Percentiles rank a stretch among this genome's conserved stretches.
Conservation (phyloP, 2,888 invertebrate species). For the Syrista parreyssii region DNA sequence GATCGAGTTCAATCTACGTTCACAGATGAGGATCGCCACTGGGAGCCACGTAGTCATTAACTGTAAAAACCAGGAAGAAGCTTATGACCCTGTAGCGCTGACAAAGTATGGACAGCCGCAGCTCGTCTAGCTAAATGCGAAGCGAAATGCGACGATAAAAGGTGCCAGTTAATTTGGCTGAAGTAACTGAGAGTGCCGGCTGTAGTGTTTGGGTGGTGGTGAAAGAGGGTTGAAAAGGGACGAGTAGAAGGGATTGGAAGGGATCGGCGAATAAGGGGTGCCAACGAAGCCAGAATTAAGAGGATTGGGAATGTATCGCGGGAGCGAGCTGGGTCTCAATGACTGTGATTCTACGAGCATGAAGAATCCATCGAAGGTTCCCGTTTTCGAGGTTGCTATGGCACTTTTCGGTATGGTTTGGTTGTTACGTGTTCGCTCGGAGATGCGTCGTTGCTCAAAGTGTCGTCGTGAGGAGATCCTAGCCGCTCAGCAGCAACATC, state of each 20-base stretch:
- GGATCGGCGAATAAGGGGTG: background rate
- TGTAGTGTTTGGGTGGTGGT: background rate
- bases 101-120: background rate
- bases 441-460: conserved; percentile 81
- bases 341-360: conserved; percentile 60
- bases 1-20: background rate
- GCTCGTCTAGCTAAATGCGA: background rate
- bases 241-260: background rate
- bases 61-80: background rate
- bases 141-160: conserved; percentile 5
- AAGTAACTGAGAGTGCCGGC: background rate
- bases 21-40: background rate
- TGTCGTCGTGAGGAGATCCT: conserved; percentile 71
- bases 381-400: conserved; percentile 72
- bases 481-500: conserved; percentile 53
- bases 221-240: background rate
- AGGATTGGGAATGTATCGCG: conserved; percentile 55
- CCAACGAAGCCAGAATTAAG: conserved; percentile 3
- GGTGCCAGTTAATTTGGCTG: conserved; percentile 1
- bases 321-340: conserved; percentile 59
- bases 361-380: conserved; percentile 62
- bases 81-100: background rate
- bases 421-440: conserved; percentile 83
- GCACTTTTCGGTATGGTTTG: conserved; percentile 89
- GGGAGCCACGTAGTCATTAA: background rate